phyloP scores from a whole-genome alignment of 2,113 vertebrate species.

The Actinemys pallida region DNA sequence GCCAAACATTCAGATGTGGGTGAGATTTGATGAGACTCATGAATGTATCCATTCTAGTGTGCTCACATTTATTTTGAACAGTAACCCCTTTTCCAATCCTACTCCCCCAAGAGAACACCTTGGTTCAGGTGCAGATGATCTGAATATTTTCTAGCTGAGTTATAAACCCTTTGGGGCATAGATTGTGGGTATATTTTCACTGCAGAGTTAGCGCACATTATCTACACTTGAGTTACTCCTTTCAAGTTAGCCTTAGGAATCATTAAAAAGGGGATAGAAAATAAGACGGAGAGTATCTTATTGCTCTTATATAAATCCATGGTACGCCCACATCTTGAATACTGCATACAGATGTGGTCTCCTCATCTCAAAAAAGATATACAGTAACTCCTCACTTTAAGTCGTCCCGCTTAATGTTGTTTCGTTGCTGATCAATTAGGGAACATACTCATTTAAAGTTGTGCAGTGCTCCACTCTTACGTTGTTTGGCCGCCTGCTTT shows the following conservation, averaged over 20 bases:
- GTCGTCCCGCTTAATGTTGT: too few relatives aligned
- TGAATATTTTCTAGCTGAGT: neutral
- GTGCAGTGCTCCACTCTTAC: too few relatives aligned
- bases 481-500: too few relatives aligned
- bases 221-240: neutral
- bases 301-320: too few relatives aligned
- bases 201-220: neutral
- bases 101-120: neutral
- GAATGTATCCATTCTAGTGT: neutral
- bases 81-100: neutral
- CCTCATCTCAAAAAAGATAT: too few relatives aligned
- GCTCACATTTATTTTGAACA: neutral
- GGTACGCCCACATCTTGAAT: too few relatives aligned
- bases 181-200: neutral
- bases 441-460: too few relatives aligned
- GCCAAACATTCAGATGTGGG: neutral
- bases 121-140: fast-evolving
- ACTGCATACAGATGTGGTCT: too few relatives aligned
- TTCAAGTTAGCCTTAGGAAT: neutral
- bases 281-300: too few relatives aligned
- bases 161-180: neutral
- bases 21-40: neutral
- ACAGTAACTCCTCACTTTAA: too few relatives aligned
- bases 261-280: too few relatives aligned
- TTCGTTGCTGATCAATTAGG: too few relatives aligned